Evolutionary conservation across 2,113 vertebrate species (phyloP), one percentile per base, ranked within the genome.

Genomic region (Heteronetta atricapilla): DNA sequence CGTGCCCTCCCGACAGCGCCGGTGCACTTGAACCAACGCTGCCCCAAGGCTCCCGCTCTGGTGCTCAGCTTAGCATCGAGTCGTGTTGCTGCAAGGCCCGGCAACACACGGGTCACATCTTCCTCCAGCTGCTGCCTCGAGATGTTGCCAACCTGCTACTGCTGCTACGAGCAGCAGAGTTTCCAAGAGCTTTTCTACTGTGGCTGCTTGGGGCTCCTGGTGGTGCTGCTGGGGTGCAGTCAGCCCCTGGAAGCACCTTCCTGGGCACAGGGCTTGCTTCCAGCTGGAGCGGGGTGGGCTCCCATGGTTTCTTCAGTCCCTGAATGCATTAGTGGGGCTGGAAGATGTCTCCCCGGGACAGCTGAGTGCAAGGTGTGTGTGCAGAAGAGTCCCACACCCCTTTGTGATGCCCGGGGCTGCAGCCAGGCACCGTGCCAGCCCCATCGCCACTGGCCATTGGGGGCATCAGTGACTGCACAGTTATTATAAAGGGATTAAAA

Each of bases 401-500:
- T 64, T 64, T 38, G 36, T 28, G 28, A 13, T 40, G 38, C 62
- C 38, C 11, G 3, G 0, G 46, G 52, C 58, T 82, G 89, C 2
- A 7, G 42, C 69, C 1, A 0, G 74, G 87, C 87, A 70, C 19
- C 0, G 0, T 48, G 73, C 91, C 81, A 85, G 77, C 53, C 14
- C 74, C 19, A 13, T 79, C 3, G 0, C 74, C 62, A 42, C 38
- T 15, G 63, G 48, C 77, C 44, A 2, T 92, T 40, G 20, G 79
- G 88, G 78, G 34, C 94, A 94, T 21, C 0, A 1, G 85, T 3
- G 5, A 67, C 31, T 63, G 94, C 0, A 2, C 56, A 78, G 86
- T 80, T 88, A 38, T 85, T 95, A 77, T 83, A 77, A 92, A 94
- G 91, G 96, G 97, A 97, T 98, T 98, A 97, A 94, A 94, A 69